Base-by-base conservation (phyloP, 2,797 vertebrate species). In the Natrix natrix region DNA sequence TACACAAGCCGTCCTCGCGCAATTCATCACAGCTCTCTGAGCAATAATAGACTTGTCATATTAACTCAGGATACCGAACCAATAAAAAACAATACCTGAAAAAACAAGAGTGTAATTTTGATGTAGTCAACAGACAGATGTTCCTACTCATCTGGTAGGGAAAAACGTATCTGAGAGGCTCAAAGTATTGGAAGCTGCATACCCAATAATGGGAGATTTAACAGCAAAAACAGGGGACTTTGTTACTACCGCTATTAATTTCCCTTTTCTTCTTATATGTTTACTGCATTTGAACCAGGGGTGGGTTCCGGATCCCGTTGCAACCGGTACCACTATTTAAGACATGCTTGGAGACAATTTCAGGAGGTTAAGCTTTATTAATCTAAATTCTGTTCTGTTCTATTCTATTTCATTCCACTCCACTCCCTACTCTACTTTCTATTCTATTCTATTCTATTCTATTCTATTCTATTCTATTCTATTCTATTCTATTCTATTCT, bases 101-200 rank as follows among this genome's bases (percentile, higher is more conserved):
- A 48, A 89, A 96, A 91, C 43, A 94, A 87, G 7, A 1, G 17
- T 61, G 95, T 90, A n/a, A 95, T 95, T 95, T 95, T 86, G 92
- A 1, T 63, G 90, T 54, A 90, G 55, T 59, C 95, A 78, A 52
- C 11, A 87, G 92, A 92, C 92, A 96, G 92, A 90, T 48, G 54
- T 89, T 93, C 4, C 22, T 93, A n/a, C 57, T 95, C 92, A 66
- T 92, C 61, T 90, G 86, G 66, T 13, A 91, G 60, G 94, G 60
- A 24, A 94, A 97, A 95, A 59, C 86, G 48, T 92, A 92, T 88
- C 88, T 92, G 92, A 55, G 59, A 14, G 13, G 66, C 91, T 95
- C 92, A 88, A 69, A 69, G 14, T 8, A 63, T 92, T 2, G 0
- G 4, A 74, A 92, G 69, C 63, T 88, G 83, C 94, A 90, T 12